phyloP scores from a whole-genome alignment of 2,113 vertebrate species.

The Laticauda colubrina region DNA sequence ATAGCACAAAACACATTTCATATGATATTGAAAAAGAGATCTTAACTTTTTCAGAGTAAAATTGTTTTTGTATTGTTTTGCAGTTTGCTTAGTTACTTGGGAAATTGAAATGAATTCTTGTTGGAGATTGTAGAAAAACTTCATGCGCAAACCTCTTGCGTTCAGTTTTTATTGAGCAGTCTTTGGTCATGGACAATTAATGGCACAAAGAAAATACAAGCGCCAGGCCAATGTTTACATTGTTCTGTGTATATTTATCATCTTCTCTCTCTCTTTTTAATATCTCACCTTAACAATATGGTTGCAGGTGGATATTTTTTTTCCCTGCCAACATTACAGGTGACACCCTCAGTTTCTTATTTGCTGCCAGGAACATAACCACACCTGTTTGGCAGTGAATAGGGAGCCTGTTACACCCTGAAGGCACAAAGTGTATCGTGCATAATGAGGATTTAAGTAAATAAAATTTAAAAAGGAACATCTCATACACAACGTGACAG shows the following conservation, averaged over 20 bases:
- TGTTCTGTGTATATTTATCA: slow-evolving; percentile 37
- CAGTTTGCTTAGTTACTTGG: neutral
- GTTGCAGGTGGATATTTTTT: slow-evolving; percentile 31
- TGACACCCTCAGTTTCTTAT: slow-evolving; percentile 52
- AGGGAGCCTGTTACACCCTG: slow-evolving; percentile 45
- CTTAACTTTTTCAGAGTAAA: neutral
- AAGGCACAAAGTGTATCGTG: slow-evolving; percentile 51
- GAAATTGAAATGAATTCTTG: slow-evolving; percentile 45
- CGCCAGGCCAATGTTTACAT: slow-evolving; percentile 51
- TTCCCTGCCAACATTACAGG: slow-evolving; percentile 57
- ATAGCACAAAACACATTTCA: neutral
- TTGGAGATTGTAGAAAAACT: slow-evolving; percentile 39
- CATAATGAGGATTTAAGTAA: slow-evolving; percentile 53
- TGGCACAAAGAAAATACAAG: slow-evolving; percentile 17
- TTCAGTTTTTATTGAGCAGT: slow-evolving; percentile 41
- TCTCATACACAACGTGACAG: slow-evolving; percentile 52
- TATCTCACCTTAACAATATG: slow-evolving; percentile 18
- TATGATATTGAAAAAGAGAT: neutral
- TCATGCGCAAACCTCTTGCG: slow-evolving; percentile 35
- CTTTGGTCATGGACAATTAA: slow-evolving; percentile 33
- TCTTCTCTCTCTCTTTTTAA: slow-evolving; percentile 35
- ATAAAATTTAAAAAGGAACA: slow-evolving; percentile 40
- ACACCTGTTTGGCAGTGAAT: slow-evolving; percentile 53
- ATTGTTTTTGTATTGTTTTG: neutral
- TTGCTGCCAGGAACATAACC: slow-evolving; percentile 64